Conservation (phyloP, 2,888 invertebrate species). For the Andrena bicolor region DNA sequence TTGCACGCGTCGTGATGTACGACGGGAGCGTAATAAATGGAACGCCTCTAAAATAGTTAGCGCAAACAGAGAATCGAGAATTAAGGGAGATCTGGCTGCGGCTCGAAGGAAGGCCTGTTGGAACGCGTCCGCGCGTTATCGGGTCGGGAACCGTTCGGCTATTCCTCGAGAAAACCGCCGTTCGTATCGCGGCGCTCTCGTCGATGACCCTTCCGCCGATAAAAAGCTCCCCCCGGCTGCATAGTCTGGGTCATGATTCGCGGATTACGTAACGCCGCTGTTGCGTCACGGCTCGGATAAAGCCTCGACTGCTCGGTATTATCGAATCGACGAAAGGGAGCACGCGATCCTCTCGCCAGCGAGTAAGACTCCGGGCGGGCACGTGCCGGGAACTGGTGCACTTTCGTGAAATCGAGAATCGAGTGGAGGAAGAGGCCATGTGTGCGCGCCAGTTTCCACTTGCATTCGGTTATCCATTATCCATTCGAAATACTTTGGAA, state of each 20-base stretch:
- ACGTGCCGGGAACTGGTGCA: constrained; percentile 41
- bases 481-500: too few relatives aligned
- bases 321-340: constrained; percentile 20
- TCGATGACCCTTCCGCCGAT: constrained; percentile 38
- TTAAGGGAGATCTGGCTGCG: background rate
- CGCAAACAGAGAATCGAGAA: constrained; percentile 7
- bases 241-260: constrained; percentile 30
- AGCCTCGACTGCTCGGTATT: constrained; percentile 29
- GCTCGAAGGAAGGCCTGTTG: too few relatives aligned
- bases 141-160: background rate
- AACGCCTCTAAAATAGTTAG: constrained; percentile 26
- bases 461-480: too few relatives aligned
- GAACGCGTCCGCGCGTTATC: background rate
- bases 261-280: constrained; percentile 42
- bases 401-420: constrained; percentile 41
- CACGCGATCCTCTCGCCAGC: background rate
- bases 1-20: constrained; percentile 19
- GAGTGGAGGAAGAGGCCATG: background rate
- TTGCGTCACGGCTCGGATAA: constrained; percentile 38
- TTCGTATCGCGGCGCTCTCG: constrained; percentile 1
- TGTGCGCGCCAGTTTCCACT: background rate
- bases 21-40: constrained; percentile 22
- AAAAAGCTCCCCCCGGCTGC: constrained; percentile 38
- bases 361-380: background rate
- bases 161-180: background rate